phyloP scores from a whole-genome alignment of 2,888 invertebrate species.

The Osmoderma eremita region DNA sequence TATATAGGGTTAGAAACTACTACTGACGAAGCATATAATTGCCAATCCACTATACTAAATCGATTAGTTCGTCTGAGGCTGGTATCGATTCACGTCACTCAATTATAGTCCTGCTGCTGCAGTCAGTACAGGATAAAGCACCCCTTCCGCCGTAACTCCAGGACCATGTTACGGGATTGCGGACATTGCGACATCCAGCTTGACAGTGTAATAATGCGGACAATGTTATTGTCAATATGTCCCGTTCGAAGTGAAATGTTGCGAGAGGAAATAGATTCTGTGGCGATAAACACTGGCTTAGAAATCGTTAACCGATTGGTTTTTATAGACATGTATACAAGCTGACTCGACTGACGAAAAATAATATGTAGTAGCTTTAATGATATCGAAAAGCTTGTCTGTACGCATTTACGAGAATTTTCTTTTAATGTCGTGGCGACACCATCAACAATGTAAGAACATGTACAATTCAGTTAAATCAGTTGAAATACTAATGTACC shows the following conservation, averaged over 20 bases:
- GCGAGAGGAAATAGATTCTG: constrained; percentile 4
- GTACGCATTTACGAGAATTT: too few relatives aligned
- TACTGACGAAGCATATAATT: constrained; percentile 56
- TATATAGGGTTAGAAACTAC: constrained; percentile 13
- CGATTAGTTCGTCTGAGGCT: constrained; percentile 52
- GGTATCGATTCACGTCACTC: constrained; percentile 48
- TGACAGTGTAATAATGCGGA: constrained; percentile 31
- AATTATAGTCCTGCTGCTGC: constrained; percentile 44
- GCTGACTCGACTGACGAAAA: too few relatives aligned
- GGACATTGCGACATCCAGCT: constrained; percentile 26
- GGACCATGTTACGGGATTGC: constrained; percentile 10
- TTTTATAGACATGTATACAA: too few relatives aligned
- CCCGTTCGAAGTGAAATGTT: constrained; percentile 7
- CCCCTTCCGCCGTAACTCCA: neutral
- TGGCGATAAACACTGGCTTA: constrained; percentile 9
- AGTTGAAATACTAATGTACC: too few relatives aligned
- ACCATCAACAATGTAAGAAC: too few relatives aligned
- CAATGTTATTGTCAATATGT: constrained; percentile 34
- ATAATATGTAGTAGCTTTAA: too few relatives aligned
- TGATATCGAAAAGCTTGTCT: too few relatives aligned
- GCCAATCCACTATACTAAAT: constrained; percentile 57
- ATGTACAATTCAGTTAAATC: too few relatives aligned
- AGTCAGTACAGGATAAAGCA: constrained; percentile 17
- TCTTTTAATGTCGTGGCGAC: too few relatives aligned
- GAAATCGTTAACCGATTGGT: neutral